A percentile compares a stretch with the other conserved stretches of the same genome.
These are phyloP conservation scores for Lepisosteus osseus DNA, from an alignment of 2,113 vertebrate genomes.

Conservation along the genomic window DNA sequence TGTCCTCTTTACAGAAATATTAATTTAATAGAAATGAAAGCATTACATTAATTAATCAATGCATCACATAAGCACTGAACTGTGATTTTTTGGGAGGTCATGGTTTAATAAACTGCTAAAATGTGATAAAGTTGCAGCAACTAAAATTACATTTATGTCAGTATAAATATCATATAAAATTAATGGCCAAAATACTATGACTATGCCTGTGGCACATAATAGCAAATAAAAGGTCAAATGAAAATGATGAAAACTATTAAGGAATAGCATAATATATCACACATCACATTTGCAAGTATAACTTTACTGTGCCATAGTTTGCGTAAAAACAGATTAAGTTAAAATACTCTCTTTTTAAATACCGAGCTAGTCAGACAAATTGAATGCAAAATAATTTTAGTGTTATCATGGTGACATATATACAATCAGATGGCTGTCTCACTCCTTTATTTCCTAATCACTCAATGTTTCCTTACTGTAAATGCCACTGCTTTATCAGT, in stretches of 20 bases:
- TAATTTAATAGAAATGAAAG: constrained; percentile 39
- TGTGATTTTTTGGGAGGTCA: constrained; percentile 10
- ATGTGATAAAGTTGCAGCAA: constrained; percentile 3
- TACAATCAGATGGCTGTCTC: not conserved
- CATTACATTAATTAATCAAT: constrained; percentile 47
- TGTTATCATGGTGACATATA: not conserved
- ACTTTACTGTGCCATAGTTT: no score
- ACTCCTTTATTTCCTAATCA: constrained; percentile 11
- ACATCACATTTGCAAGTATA: no score
- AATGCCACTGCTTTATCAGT: constrained; percentile 7
- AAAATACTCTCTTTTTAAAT: not conserved
- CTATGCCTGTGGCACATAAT: no score
- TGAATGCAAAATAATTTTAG: not conserved
- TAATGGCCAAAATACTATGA: no score
- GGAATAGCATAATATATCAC: no score
- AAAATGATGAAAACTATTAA: no score
- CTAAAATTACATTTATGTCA: not conserved
- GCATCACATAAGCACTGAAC: constrained; percentile 9
- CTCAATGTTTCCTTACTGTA: constrained; percentile 31
- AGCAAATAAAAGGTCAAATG: no score
- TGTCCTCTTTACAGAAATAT: constrained; percentile 36
- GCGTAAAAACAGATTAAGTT: no score
- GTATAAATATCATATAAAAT: no score
- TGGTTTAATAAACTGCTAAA: not conserved
- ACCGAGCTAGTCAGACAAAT: not conserved